Evolutionary conservation across 2,888 invertebrate species (phyloP), one percentile per base, ranked within the genome.

Genomic region (Eupelmus urozonus): DNA sequence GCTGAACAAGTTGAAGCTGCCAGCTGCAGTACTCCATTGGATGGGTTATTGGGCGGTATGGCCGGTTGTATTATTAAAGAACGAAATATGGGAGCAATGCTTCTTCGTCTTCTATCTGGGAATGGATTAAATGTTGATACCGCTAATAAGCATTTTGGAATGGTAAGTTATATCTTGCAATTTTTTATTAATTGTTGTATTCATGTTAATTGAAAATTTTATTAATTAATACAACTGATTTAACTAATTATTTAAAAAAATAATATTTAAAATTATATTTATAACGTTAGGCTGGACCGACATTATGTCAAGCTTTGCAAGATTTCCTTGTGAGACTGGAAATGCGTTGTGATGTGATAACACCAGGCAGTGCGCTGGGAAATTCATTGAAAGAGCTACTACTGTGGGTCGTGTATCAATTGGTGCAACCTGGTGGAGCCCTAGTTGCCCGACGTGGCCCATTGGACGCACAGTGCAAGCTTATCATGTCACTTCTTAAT

Each of bases 381-480:
- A 91, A 91, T 81, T 87, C 90, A 45, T 88, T 94, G 77, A 94
- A 94, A 83, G 93, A 93, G 78, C 91, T 94, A 49, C 89, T 96
- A 76, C 90, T 97, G 81, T 93, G 93, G 86, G 92, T 96, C 1
- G 92, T 95, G 45, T 92, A 94, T 84, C 94, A 94, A 83, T 90
- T 96, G 83, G 93, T 96, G 75, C 93, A 94, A 87, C 93, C 94
- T 78, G 91, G 92, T 81, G 94, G 93, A 70, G 91, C 93, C 23
- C 89, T 95, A 81, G 91, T 93, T 85, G 92, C 93, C 63, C 91
- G 93, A 84, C 92, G 94, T 85, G 93, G 93, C 80, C 94, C 95
- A 79, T 89, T 96, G 85, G 93, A 95, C 92, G 93, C 95, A 70
- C 93, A 96, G 86, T 94, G 94, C 86, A 93, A 93, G 86, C 91